These are phyloP conservation scores for Netelia melanura DNA, from an alignment of 2,888 invertebrate species.

Conservation along the genomic window DNA sequence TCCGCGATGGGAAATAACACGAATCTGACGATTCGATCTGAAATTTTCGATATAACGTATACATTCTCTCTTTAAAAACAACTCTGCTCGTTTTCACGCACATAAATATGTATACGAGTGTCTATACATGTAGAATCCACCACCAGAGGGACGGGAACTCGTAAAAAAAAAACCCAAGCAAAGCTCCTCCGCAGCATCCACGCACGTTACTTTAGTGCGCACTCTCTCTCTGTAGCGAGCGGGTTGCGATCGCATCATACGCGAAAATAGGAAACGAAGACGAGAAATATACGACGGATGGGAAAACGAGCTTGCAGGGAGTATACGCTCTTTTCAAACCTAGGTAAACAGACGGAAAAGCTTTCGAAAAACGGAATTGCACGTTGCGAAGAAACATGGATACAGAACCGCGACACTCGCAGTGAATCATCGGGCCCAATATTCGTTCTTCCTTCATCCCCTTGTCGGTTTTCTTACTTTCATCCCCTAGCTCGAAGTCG, in stretches of 20 bases:
- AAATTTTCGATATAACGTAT: neutral
- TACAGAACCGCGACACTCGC: too few relatives aligned
- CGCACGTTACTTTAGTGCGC: neutral
- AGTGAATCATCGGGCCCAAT: neutral
- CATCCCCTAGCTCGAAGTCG: neutral
- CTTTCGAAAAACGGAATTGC: neutral
- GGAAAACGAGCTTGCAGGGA: conserved; percentile 3
- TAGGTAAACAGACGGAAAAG: conserved; percentile 11
- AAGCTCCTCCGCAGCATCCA: neutral
- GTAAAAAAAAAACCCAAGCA: neutral
- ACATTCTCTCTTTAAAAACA: too few relatives aligned
- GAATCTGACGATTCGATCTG: neutral
- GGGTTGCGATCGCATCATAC: conserved; percentile 16
- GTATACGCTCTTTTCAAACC: too few relatives aligned
- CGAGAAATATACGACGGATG: neutral
- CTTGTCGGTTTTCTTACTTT: neutral
- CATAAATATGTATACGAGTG: neutral
- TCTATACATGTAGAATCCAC: neutral
- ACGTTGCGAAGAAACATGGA: too few relatives aligned
- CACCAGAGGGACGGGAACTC: conserved; percentile 23
- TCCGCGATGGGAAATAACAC: neutral
- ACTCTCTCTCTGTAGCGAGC: conserved; percentile 8
- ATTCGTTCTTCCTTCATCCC: neutral
- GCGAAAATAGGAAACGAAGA: conserved; percentile 23
- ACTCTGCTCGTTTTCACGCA: neutral